Evolutionary conservation across 2,113 vertebrate genomes (phyloP).

Genomic region (Python bivittatus): DNA sequence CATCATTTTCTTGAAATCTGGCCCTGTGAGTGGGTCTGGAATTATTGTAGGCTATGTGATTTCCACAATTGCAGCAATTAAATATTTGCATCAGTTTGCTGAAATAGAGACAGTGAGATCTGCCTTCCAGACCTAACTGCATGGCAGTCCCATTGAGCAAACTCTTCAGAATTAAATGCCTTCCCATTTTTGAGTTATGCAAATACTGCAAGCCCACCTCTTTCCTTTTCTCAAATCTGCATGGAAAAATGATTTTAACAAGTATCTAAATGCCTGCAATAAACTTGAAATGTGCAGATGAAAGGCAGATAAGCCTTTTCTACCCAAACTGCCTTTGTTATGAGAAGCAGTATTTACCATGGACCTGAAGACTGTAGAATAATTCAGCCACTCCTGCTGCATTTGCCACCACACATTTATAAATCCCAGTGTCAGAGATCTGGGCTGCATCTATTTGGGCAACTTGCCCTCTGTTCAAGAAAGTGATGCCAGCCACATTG

Average conservation of each 20-base stretch:
- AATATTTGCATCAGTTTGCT: not conserved
- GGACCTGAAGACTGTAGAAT: conserved; percentile 86
- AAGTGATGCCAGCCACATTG: conserved; percentile 66
- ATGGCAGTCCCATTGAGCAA: not conserved
- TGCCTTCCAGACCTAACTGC: not conserved
- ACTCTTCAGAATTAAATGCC: not conserved
- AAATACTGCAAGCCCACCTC: not conserved
- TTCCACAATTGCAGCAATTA: not conserved
- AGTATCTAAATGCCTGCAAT: not conserved
- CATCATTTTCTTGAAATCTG: not conserved
- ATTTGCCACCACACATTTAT: conserved; percentile 88
- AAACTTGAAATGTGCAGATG: not conserved
- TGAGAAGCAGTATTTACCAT: conserved; percentile 75
- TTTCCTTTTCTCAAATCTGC: not conserved
- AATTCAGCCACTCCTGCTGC: conserved; percentile 83
- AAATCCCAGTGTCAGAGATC: conserved; percentile 84
- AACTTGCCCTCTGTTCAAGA: conserved; percentile 79
- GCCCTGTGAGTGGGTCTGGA: not conserved
- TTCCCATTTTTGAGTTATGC: not conserved
- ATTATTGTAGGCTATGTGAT: not conserved
- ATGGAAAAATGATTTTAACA: fast-evolving
- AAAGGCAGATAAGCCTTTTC: not conserved
- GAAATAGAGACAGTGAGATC: not conserved
- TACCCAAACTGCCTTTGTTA: not conserved
- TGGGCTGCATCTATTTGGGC: conserved; percentile 83